phyloP scores from a whole-genome alignment of 2,797 vertebrate genomes.

The Scomberomorus guttatus region DNA sequence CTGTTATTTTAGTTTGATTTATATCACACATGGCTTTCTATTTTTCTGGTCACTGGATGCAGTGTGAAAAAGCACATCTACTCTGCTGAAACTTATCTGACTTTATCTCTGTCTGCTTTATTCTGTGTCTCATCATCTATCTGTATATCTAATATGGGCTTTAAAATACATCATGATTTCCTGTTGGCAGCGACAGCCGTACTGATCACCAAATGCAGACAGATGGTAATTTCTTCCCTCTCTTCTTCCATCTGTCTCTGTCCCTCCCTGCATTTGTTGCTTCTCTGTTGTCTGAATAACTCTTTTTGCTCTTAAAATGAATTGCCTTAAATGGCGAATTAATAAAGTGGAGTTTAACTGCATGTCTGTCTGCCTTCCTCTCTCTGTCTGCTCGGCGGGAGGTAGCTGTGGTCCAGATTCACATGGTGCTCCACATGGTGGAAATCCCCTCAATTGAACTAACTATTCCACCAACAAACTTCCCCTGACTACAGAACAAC shows the following conservation, averaged over 20 bases:
- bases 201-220: slow-evolving; percentile 11
- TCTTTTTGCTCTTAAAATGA: slow-evolving; percentile 32
- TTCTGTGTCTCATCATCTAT: not conserved
- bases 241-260: not conserved
- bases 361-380: slow-evolving; percentile 26
- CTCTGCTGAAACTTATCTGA: not conserved
- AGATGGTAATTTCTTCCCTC: not conserved
- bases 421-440: slow-evolving; percentile 60
- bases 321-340: slow-evolving; percentile 31
- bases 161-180: not conserved
- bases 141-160: not conserved
- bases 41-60: not conserved
- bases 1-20: not conserved
- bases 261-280: slow-evolving; percentile 4
- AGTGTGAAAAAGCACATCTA: not conserved
- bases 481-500: slow-evolving; percentile 37
- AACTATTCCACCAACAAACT: slow-evolving; percentile 52
- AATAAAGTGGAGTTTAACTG: slow-evolving; percentile 19
- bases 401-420: slow-evolving; percentile 57
- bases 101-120: not conserved
- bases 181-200: not conserved
- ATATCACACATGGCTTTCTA: not conserved
- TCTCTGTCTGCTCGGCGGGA: slow-evolving; percentile 33
- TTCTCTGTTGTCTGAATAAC: slow-evolving; percentile 40
- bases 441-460: slow-evolving; percentile 72